A percentile compares a stretch with the other conserved stretches of the same genome.
These are phyloP conservation scores for Montipora capitata DNA, from an alignment of 92 coral and sea anemone species.

Conservation along the genomic window DNA sequence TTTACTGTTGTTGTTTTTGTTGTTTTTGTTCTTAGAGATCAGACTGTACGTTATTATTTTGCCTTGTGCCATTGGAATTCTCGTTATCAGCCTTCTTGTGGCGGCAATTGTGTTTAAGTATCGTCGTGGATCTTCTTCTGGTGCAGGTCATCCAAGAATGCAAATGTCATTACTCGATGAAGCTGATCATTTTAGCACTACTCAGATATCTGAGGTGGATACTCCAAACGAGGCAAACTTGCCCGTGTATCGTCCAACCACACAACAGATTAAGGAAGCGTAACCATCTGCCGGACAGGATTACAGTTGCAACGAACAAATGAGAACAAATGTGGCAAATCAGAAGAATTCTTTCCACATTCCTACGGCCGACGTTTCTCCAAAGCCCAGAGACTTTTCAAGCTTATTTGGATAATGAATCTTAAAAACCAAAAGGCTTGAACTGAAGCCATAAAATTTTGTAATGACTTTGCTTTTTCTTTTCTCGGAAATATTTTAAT, in stretches of 20 bases:
- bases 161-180: constrained; percentile 48
- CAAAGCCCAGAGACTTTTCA: too few species aligned
- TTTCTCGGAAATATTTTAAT: too few species aligned
- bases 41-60: constrained; percentile 32
- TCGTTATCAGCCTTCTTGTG: background rate
- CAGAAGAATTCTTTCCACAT: too few species aligned
- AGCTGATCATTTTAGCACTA: constrained; percentile 20
- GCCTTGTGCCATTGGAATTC: constrained; percentile 38
- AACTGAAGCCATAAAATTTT: too few species aligned
- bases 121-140: constrained; percentile 25
- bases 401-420: too few species aligned
- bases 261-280: constrained; percentile 23
- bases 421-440: too few species aligned
- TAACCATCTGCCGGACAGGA: background rate
- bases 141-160: constrained; percentile 20
- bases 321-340: too few species aligned
- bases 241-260: constrained; percentile 55
- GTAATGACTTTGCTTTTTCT: too few species aligned
- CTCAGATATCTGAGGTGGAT: constrained; percentile 38
- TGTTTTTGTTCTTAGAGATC: constrained; percentile 13
- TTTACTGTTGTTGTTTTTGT: background rate
- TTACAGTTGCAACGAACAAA: background rate
- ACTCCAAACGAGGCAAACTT: constrained; percentile 34
- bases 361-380: too few species aligned
- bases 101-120: constrained; percentile 1